Conservation (phyloP, 2,888 invertebrate species). For the Lysandra bellargus region DNA sequence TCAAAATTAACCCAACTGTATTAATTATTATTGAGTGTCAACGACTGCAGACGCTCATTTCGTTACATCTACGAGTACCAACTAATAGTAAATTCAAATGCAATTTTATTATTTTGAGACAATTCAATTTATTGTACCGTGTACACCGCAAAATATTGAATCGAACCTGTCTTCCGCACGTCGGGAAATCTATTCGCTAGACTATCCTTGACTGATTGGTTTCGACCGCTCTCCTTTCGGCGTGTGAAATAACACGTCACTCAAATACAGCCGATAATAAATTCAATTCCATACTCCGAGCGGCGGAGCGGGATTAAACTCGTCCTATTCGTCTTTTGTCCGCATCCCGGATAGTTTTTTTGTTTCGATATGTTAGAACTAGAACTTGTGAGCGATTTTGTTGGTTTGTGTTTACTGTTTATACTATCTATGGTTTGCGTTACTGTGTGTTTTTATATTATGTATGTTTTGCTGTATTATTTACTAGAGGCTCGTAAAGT, state of each 20-base stretch:
- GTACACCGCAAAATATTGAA: conserved; percentile 10
- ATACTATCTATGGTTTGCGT: background rate
- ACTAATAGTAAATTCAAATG: background rate
- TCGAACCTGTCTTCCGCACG: conserved; percentile 18
- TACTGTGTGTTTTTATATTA: background rate
- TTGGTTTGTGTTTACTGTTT: background rate
- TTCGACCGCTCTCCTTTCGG: conserved; percentile 52
- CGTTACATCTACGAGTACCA: background rate
- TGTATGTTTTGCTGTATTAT: too few relatives aligned
- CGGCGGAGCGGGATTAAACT: conserved; percentile 71
- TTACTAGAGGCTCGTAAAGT: too few relatives aligned
- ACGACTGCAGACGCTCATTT: background rate
- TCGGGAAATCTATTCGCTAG: conserved; percentile 60
- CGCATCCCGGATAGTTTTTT: conserved; percentile 52
- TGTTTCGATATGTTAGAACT: conserved; percentile 43
- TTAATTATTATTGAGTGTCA: background rate
- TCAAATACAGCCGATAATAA: conserved; percentile 79
- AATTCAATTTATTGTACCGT: background rate
- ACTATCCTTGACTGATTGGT: conserved; percentile 73
- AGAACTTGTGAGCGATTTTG: background rate
- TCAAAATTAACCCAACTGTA: background rate
- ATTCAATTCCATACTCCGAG: conserved; percentile 76
- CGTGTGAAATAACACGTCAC: conserved; percentile 80
- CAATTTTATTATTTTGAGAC: background rate
- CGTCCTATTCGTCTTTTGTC: conserved; percentile 74